A percentile compares a stretch with the other conserved stretches of the same genome.
Evolutionary conservation across 2,888 invertebrate species (phyloP).

Genomic region (Drymonia ruficornis): DNA sequence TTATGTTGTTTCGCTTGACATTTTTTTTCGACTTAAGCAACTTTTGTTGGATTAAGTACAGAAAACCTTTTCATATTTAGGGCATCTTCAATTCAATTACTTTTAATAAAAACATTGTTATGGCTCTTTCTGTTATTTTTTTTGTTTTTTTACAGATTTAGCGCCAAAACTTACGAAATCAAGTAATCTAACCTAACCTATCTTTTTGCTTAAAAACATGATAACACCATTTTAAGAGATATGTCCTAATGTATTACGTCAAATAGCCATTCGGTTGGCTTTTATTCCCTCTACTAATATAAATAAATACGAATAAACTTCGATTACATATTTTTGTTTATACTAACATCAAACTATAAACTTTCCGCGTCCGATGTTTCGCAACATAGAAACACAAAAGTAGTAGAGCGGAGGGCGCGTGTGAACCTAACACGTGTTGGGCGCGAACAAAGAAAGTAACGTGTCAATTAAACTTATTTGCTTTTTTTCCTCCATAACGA

Average conservation of each 20-base stretch:
- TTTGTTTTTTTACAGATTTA: too few species aligned
- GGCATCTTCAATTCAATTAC: constrained; percentile 1
- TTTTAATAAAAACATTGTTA: constrained; percentile 1
- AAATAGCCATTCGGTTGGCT: too few species aligned
- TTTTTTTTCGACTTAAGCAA: constrained; percentile 44
- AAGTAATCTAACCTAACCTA: too few species aligned
- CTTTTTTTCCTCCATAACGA: constrained; percentile 81
- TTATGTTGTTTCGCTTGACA: constrained; percentile 57
- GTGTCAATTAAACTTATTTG: constrained; percentile 80
- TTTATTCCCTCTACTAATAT: background rate
- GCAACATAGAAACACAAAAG: constrained; percentile 1
- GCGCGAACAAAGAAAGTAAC: constrained; percentile 77
- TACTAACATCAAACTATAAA: background rate
- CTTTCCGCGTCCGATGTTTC: background rate
- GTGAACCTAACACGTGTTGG: constrained; percentile 72
- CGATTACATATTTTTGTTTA: background rate
- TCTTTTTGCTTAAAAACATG: too few species aligned
- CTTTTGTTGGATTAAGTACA: constrained; percentile 22
- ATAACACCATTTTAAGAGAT: too few species aligned
- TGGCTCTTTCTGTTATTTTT: background rate
- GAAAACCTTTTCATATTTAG: constrained; percentile 20
- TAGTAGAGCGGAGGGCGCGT: constrained; percentile 39
- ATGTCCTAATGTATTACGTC: too few species aligned
- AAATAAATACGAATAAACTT: background rate
- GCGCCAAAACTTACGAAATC: background rate